A percentile compares a stretch with the other conserved stretches of the same genome.
Conservation (phyloP, 1,140 invertebrate genomes). For the Brevipalpus yothersi region DNA sequence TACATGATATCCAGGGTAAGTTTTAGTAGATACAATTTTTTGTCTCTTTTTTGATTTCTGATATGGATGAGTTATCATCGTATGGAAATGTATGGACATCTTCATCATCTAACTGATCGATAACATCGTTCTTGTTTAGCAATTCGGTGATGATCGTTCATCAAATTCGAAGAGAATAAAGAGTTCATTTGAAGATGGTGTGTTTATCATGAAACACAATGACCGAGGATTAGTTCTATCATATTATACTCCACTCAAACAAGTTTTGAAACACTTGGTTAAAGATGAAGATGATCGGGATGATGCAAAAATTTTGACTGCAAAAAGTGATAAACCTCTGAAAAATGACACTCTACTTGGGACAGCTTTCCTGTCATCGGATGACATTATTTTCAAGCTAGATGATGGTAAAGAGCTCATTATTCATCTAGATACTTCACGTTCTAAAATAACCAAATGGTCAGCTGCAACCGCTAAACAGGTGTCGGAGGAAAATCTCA, state of each 20-base stretch:
- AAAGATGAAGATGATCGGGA: not conserved
- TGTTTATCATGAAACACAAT: not conserved
- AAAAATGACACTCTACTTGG: not conserved
- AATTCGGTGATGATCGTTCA: not conserved
- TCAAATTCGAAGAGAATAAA: not conserved
- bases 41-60: no score
- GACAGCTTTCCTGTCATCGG: not conserved
- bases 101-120: no score
- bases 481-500: no score
- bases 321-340: not conserved
- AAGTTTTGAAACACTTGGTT: not conserved
- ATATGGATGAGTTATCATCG: no score
- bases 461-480: no score
- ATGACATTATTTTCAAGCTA: not conserved
- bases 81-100: no score
- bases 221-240: not conserved
- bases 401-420: not conserved
- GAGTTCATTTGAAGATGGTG: not conserved
- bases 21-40: no score
- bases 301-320: not conserved
- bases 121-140: not conserved
- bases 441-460: not conserved
- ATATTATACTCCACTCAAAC: conserved; percentile 1
- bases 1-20: no score
- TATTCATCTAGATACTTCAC: not conserved